Base-by-base conservation (phyloP, 2,797 vertebrate genomes). In the Onychomys leucogaster region DNA sequence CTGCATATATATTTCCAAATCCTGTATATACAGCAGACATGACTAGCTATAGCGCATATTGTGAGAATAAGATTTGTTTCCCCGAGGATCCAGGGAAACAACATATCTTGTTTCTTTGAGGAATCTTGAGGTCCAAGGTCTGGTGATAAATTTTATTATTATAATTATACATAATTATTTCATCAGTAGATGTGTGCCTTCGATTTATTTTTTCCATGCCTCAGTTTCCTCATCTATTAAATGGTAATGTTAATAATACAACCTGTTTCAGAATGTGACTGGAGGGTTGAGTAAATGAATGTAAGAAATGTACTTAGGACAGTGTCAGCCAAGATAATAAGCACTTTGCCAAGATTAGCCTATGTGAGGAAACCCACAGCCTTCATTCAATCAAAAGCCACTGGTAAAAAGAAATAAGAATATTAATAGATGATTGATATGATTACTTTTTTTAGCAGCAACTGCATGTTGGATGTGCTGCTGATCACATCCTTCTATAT, bases 1-100 rank as follows among this genome's bases (percentile, higher is more conserved):
- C 67, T 85, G 49, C 37, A 25, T 41, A 92, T 94, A 95, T 94
- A 34, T 96, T 97, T 90, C 67, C 95, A 77, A 96, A 29, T 1
- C 16, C n/a, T 52, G 0, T 89, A 4, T 41, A 41, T 41, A 25
- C 41, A 61, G 43, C 34, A 86, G 55, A 77, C 91, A 75, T 73
- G 46, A 37, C 37, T 69, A 93, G 63, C 32, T 73, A n/a, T 12
- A 90, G 69, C 61, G 12, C 34, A 67, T 16, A 69, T 65, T 59
- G 75, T 61, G 59, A 91, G 52, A 83, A 89, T 55, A 27, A 17
- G 67, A 88, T 89, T 93, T 93, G n/a, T 80, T 96, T 94, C 9
- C 19, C 82, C 43, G 32, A 71, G 9, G 46, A 89, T 25, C 10
- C 61, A 84, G 16, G 23, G 61, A 88, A 81, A 65, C 12, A 46